Evolutionary conservation across 2,888 invertebrate species (phyloP), one percentile per base, ranked within the genome.

Genomic region (Agonum fuliginosum): DNA sequence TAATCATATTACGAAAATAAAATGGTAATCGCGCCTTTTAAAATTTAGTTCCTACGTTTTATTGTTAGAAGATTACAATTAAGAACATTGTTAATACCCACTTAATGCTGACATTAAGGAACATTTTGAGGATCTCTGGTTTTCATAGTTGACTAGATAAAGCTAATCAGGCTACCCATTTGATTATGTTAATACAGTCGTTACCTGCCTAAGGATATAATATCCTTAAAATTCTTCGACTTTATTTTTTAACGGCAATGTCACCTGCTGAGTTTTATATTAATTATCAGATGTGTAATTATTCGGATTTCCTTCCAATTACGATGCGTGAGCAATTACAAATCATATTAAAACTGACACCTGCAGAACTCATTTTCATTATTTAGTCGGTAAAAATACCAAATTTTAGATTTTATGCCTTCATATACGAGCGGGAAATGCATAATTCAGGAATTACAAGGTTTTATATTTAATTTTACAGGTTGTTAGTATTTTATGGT

Each of bases 301-400:
- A 67, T 22, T 20, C 37, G 67, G 67, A 51, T 51, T 71, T 71
- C 34, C 51, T 27, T 71, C 51, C 51, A 51, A 71, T 71, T 71
- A 71, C 27, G 30, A 48, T 48, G 12, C 71, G 51, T 30, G 19
- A 46, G 30, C 48, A 71, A 71, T 48, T 71, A 46, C 17, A 43
- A 48, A 48, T 34, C 71, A 34, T 17, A 30, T 48, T 51, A 51
- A 71, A 27, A 14, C 27, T 8, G 58, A 51, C 71, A 71, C 71
- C 71, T 71, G 71, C 51, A 48, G 48, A 1, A 51, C 17, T 48
- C 2, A 43, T 46, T 48, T 48, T 8, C 67, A 71, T 71, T 51
- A 17, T 71, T n/a, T 71, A 37, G 27, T 30, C 58, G 24, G 12
- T 27, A 54, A 37, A 54, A 54, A 54, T 54, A 27, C 24, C 1